phyloP scores from a whole-genome alignment of 2,797 vertebrate species.

The Erethizon dorsatum region DNA sequence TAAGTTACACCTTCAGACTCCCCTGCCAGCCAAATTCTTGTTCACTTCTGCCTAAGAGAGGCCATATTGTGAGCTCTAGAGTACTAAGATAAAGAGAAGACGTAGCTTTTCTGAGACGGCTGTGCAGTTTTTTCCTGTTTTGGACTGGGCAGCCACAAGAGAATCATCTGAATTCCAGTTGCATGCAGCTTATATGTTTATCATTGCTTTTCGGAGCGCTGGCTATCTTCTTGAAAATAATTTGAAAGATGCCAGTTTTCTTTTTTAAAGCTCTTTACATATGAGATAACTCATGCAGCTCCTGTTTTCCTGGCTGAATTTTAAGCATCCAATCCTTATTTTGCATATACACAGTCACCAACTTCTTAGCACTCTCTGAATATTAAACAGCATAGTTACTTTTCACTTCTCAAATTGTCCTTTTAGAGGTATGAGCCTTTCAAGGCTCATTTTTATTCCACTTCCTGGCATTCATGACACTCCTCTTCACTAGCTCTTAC shows the following conservation, averaged over 20 bases:
- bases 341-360: background rate
- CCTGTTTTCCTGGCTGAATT: background rate
- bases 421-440: background rate
- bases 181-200: background rate
- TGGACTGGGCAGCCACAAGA: accelerated
- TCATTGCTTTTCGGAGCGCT: background rate
- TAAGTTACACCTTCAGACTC: background rate
- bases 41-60: background rate
- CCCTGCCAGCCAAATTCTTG: background rate
- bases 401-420: background rate
- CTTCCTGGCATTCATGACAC: background rate
- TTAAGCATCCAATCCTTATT: background rate
- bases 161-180: background rate
- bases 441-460: background rate
- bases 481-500: background rate
- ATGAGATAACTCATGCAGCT: background rate
- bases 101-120: background rate
- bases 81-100: background rate
- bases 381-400: background rate
- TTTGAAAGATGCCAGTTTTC: background rate
- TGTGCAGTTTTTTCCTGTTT: background rate
- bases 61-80: background rate
- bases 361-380: background rate
- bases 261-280: background rate
- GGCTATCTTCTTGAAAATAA: background rate